These are phyloP conservation scores for Drosophila repletoides DNA, from an alignment of 1,140 invertebrate genomes.

Conservation along the genomic window DNA sequence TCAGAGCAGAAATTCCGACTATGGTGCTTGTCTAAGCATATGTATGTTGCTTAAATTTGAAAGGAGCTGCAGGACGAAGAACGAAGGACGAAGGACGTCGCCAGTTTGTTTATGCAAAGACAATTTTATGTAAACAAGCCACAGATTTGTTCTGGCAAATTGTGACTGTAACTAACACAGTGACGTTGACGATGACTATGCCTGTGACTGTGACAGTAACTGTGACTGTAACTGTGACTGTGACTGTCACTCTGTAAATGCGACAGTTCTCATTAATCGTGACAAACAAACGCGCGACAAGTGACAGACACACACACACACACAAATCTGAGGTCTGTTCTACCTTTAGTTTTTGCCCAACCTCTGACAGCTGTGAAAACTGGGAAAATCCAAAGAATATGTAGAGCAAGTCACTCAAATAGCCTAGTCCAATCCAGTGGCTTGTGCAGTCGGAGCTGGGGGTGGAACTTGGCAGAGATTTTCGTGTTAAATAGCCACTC, in stretches of 20 bases:
- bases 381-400: background rate
- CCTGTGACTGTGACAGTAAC: background rate
- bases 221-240: background rate
- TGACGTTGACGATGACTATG: background rate
- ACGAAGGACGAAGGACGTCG: conserved; percentile 2
- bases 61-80: no score
- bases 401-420: conserved; percentile 11
- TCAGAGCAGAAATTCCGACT: conserved; percentile 1
- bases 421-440: no score
- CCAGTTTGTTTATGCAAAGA: conserved; percentile 29
- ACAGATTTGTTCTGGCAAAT: background rate
- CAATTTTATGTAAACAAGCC: conserved; percentile 1
- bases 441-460: no score
- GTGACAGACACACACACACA: conserved; percentile 22
- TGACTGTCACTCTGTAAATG: background rate
- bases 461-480: no score
- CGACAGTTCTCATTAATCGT: conserved; percentile 44
- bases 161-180: background rate
- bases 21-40: conserved; percentile 5
- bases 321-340: no score
- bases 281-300: conserved; percentile 36
- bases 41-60: background rate
- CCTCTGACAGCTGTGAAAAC: no score
- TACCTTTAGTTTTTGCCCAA: no score
- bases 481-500: no score